These are phyloP conservation scores for Megamerina dolium DNA, from an alignment of 2,888 invertebrate genomes.

Conservation along the genomic window DNA sequence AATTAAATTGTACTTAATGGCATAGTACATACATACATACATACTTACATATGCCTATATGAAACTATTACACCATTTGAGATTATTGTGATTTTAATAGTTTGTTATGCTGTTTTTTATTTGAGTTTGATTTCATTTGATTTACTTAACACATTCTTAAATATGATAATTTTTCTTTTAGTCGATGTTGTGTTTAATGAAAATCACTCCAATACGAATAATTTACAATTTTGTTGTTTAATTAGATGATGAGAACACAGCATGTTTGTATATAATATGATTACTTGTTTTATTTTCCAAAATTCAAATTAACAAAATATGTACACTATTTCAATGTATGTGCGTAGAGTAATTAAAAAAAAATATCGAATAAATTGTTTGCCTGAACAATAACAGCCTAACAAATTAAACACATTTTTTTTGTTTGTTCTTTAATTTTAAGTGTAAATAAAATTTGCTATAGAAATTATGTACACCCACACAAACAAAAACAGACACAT, in stretches of 20 bases:
- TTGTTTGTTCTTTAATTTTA: no score
- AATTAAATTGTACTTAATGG: conserved; percentile 5
- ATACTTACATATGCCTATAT: neutral
- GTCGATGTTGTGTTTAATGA: conserved; percentile 11
- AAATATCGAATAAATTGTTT: no score
- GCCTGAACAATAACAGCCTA: conserved; percentile 20
- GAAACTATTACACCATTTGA: no score
- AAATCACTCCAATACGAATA: neutral
- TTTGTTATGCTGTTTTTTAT: conserved; percentile 44
- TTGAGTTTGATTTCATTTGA: conserved; percentile 19
- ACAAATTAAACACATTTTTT: no score
- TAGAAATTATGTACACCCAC: no score
- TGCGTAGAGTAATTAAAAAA: no score
- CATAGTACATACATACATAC: conserved; percentile 2
- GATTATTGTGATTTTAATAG: conserved; percentile 35
- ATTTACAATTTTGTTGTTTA: neutral
- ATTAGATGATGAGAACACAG: neutral
- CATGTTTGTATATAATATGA: neutral
- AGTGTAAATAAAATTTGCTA: no score
- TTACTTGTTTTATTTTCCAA: no score
- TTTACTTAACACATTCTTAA: conserved; percentile 6
- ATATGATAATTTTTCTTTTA: neutral
- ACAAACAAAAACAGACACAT: neutral
- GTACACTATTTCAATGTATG: no score
- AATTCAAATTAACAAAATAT: no score